phyloP scores from a whole-genome alignment of 2,797 vertebrate genomes.

The Ambastaia sidthimunki region DNA sequence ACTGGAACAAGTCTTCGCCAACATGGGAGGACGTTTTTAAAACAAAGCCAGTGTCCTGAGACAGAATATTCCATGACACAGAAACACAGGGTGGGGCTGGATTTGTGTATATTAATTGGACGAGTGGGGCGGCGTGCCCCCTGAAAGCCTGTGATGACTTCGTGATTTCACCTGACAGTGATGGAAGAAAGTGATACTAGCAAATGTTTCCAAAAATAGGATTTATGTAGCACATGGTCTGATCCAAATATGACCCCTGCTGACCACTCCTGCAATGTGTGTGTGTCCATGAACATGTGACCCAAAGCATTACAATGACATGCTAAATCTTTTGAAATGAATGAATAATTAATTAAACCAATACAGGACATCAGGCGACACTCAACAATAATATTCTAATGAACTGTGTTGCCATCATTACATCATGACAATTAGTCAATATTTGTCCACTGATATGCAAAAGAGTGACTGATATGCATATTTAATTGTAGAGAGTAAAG shows the following conservation, averaged over 20 bases:
- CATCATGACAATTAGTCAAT: not conserved
- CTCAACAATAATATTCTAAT: not conserved
- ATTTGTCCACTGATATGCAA: not conserved
- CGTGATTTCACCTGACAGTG: slow-evolving; percentile 1
- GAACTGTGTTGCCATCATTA: not conserved
- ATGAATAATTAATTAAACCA: not conserved
- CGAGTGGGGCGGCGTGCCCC: too few relatives aligned
- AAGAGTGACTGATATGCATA: not conserved
- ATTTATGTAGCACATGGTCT: slow-evolving; percentile 22
- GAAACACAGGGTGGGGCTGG: not conserved
- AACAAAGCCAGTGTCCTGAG: not conserved
- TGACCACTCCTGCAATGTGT: not conserved
- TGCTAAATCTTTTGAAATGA: not conserved
- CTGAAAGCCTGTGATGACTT: too few relatives aligned
- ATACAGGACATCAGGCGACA: not conserved
- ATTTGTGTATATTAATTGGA: not conserved
- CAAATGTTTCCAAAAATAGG: slow-evolving; percentile 44
- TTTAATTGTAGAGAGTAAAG: not conserved
- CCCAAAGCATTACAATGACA: too few relatives aligned
- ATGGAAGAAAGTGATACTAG: not conserved
- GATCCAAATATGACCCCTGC: not conserved
- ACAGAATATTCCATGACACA: not conserved
- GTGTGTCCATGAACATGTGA: slow-evolving; percentile 11
- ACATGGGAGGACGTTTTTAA: too few relatives aligned
- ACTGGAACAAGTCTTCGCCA: too few relatives aligned